phyloP scores from a whole-genome alignment of 2,797 vertebrate species.

The Tokudaia muenninki region DNA sequence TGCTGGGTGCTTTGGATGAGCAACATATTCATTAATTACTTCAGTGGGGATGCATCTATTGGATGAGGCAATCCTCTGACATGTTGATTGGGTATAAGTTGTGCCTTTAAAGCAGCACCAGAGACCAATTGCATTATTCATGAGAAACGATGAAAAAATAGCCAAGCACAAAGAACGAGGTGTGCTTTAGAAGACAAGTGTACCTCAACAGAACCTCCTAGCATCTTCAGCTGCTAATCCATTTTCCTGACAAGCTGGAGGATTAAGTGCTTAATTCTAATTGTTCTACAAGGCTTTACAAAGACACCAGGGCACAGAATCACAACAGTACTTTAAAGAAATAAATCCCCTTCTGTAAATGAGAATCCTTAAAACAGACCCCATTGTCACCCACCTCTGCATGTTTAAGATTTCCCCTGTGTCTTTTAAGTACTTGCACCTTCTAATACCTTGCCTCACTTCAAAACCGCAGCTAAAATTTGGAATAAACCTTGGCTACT shows the following conservation, averaged over 20 bases:
- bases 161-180: neutral
- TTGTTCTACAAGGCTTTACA: slow-evolving; percentile 51
- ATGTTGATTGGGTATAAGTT: slow-evolving; percentile 42
- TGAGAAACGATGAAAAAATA: slow-evolving; percentile 56
- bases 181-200: slow-evolving; percentile 55
- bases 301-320: slow-evolving; percentile 41
- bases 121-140: slow-evolving; percentile 58
- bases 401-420: neutral
- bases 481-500: neutral
- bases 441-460: neutral
- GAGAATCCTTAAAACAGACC: slow-evolving; percentile 1
- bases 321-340: slow-evolving; percentile 35
- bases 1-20: slow-evolving; percentile 56
- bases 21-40: slow-evolving; percentile 74
- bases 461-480: neutral
- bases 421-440: neutral
- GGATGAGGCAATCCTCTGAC: slow-evolving; percentile 53
- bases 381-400: neutral
- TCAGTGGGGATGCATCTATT: slow-evolving; percentile 35
- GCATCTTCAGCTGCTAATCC: slow-evolving; percentile 61
- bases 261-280: slow-evolving; percentile 51
- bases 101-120: slow-evolving; percentile 40
- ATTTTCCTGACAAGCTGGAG: slow-evolving; percentile 62
- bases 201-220: slow-evolving; percentile 58
- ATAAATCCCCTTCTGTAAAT: neutral